These are phyloP conservation scores for Cylloceria caligata DNA, from an alignment of 2,888 invertebrate species.

Conservation along the genomic window DNA sequence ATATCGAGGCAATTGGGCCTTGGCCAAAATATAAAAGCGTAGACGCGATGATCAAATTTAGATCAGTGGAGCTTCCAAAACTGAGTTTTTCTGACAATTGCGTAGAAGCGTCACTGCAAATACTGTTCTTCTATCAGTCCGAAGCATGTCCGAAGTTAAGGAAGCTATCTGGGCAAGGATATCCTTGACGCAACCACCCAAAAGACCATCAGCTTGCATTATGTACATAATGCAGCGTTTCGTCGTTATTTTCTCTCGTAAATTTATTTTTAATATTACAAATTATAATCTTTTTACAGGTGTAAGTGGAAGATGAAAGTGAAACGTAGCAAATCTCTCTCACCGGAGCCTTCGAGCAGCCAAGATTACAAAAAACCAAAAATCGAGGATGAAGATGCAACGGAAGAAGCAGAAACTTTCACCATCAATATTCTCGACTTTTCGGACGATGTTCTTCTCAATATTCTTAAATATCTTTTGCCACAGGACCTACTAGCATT, in stretches of 20 bases:
- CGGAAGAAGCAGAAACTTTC: constrained; percentile 38
- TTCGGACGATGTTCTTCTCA: constrained; percentile 87
- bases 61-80: constrained; percentile 63
- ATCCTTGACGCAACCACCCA: constrained; percentile 28
- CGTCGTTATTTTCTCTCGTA: background rate
- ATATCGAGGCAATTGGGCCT: constrained; percentile 65
- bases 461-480: constrained; percentile 84
- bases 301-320: constrained; percentile 75
- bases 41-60: constrained; percentile 66
- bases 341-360: constrained; percentile 80
- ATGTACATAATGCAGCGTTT: constrained; percentile 41
- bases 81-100: constrained; percentile 61
- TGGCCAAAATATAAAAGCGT: constrained; percentile 66
- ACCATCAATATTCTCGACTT: constrained; percentile 85
- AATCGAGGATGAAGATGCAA: constrained; percentile 47
- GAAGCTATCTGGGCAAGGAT: constrained; percentile 59
- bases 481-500: constrained; percentile 86
- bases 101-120: constrained; percentile 5
- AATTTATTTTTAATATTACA: background rate
- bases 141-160: constrained; percentile 23
- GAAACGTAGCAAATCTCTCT: constrained; percentile 80
- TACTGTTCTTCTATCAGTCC: background rate
- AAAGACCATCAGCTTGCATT: constrained; percentile 36
- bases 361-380: constrained; percentile 71
- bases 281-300: constrained; percentile 50